Evolutionary conservation across 2,888 invertebrate genomes (phyloP).

Genomic region (Aphidius colemani): DNA sequence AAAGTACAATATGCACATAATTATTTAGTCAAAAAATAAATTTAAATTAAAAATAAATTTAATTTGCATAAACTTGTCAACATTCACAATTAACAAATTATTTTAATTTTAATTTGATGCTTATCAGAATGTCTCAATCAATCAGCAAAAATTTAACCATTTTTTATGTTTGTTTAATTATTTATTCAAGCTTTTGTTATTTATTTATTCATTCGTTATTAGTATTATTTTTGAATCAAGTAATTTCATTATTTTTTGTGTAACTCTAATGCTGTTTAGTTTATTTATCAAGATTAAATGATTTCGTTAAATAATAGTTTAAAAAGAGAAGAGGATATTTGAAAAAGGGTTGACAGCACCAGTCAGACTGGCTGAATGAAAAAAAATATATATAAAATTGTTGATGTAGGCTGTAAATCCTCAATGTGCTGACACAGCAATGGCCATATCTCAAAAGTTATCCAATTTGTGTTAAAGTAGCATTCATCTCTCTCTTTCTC

Average conservation of each 20-base stretch:
- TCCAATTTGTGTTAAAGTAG: constrained; percentile 58
- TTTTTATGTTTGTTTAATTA: too few species aligned
- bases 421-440: constrained; percentile 52
- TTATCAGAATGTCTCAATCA: constrained; percentile 14
- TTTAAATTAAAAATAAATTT: too few species aligned
- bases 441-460: constrained; percentile 57
- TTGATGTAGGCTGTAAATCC: constrained; percentile 55
- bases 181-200: too few species aligned
- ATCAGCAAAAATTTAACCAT: neutral
- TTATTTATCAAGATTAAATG: too few species aligned
- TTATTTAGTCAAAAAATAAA: too few species aligned
- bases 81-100: constrained; percentile 26
- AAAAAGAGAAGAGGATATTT: neutral
- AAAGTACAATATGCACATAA: neutral
- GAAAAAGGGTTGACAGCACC: constrained; percentile 14
- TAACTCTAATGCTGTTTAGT: neutral
- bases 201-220: too few species aligned
- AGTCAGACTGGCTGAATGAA: constrained; percentile 18
- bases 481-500: constrained; percentile 46
- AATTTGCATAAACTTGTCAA: constrained; percentile 28
- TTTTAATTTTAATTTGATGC: neutral
- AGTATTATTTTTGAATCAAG: neutral
- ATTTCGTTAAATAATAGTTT: neutral
- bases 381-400: constrained; percentile 29
- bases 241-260: neutral